Conservation (phyloP, 2,888 invertebrate species). For the Invenusta paracnida region DNA sequence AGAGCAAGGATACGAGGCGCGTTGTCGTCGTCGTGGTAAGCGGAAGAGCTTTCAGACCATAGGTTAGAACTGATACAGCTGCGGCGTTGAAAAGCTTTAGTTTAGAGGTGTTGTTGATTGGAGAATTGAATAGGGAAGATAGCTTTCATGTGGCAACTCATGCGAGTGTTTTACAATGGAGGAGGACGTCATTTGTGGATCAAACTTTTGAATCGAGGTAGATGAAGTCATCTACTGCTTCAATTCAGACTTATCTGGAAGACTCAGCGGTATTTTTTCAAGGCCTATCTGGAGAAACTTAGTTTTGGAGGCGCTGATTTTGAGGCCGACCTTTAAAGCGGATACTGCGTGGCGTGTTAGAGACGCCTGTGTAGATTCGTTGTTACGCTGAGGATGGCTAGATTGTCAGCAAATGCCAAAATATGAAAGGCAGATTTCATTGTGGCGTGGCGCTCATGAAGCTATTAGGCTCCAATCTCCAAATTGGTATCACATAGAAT, state of each 20-base stretch:
- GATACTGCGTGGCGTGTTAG: not conserved
- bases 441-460: not conserved
- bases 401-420: not conserved
- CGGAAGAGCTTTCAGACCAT: too few relatives aligned
- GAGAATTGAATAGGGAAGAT: not conserved
- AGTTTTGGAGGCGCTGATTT: not conserved
- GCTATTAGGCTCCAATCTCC: conserved; percentile 5
- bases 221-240: not conserved
- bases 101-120: not conserved
- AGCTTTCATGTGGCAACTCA: not conserved
- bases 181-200: not conserved
- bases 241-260: not conserved
- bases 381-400: not conserved
- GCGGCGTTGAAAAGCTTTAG: not conserved
- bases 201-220: not conserved
- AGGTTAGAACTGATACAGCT: not conserved
- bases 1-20: too few relatives aligned
- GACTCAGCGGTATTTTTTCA: not conserved
- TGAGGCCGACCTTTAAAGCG: not conserved
- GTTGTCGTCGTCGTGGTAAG: too few relatives aligned
- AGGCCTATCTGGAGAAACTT: not conserved
- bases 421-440: not conserved
- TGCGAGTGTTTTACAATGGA: not conserved
- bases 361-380: not conserved
- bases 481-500: not conserved